phyloP scores from a whole-genome alignment of 2,113 vertebrate species.

The Deroptyus accipitrinus region DNA sequence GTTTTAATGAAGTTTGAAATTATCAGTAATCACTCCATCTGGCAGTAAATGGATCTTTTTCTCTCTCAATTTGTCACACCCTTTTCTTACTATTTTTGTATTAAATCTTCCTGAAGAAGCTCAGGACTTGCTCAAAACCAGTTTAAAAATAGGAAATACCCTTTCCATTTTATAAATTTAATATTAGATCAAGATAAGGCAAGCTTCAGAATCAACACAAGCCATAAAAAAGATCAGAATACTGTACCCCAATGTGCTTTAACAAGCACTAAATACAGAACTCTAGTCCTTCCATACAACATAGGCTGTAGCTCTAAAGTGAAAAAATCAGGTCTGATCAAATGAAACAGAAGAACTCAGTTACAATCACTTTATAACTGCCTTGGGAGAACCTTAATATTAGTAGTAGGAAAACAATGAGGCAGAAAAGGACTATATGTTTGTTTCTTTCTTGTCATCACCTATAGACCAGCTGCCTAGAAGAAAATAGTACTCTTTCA shows the following conservation, averaged over 20 bases:
- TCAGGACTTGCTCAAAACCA: background rate
- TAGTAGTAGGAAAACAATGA: background rate
- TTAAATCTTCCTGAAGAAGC: background rate
- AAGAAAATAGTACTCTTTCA: background rate
- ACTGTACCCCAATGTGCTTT: fast-evolving
- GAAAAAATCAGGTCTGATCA: background rate
- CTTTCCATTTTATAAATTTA: background rate
- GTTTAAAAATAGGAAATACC: background rate
- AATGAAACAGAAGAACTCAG: background rate
- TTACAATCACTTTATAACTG: background rate
- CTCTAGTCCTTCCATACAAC: background rate
- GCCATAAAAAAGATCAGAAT: background rate
- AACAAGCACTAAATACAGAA: background rate
- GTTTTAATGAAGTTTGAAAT: background rate
- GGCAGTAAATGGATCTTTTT: background rate
- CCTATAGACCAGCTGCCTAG: background rate
- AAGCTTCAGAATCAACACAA: background rate
- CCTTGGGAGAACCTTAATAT: background rate
- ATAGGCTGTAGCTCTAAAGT: background rate
- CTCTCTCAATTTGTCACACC: background rate
- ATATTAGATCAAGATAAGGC: background rate
- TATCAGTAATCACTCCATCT: background rate
- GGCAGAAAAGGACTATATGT: background rate
- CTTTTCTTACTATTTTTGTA: background rate
- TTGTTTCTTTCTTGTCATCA: background rate